These are phyloP conservation scores for Antechinus stuartii DNA, from an alignment of 2,113 vertebrate genomes.

Conservation along the genomic window DNA sequence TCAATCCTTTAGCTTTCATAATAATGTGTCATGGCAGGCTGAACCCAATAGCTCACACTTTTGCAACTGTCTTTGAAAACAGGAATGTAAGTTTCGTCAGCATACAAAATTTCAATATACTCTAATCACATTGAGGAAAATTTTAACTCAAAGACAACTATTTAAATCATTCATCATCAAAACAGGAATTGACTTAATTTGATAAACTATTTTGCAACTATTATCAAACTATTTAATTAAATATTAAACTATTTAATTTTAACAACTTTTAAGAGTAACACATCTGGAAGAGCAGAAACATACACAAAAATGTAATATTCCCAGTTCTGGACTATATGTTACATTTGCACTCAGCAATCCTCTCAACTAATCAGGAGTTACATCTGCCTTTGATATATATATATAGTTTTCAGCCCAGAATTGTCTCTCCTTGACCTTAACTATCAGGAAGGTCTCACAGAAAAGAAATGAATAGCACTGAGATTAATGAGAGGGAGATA, in stretches of 20 bases:
- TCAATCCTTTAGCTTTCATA: neutral
- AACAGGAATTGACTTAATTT: neutral
- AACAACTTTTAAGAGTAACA: neutral
- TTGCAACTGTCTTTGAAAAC: neutral
- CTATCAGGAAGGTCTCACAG: neutral
- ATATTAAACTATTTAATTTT: neutral
- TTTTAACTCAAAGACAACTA: neutral
- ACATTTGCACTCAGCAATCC: neutral
- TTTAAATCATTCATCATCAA: neutral
- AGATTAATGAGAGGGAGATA: neutral
- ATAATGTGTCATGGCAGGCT: neutral
- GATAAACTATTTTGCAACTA: neutral
- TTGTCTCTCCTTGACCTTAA: neutral
- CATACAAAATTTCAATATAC: neutral
- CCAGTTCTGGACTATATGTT: neutral
- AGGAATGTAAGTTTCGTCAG: neutral
- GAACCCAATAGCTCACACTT: neutral
- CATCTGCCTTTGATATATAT: neutral
- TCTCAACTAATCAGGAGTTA: neutral
- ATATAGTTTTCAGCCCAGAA: neutral
- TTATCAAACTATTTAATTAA: too few relatives aligned
- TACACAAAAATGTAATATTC: neutral
- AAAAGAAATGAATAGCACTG: neutral
- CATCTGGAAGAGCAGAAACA: neutral
- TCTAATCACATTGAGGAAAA: neutral